Base-by-base conservation (phyloP, 2,888 invertebrate genomes). In the Ischnura elegans region DNA sequence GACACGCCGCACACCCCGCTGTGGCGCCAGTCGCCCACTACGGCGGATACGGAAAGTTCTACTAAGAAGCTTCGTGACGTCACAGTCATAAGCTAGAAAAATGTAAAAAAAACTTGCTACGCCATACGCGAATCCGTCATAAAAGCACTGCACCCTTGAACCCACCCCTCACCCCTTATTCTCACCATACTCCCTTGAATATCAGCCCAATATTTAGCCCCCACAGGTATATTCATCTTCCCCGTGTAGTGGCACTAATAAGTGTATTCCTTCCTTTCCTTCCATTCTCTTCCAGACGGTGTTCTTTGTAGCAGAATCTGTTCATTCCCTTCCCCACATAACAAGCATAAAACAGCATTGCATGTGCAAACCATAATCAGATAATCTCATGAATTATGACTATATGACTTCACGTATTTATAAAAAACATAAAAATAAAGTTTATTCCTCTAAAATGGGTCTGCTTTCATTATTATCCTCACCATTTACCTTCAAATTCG, bases 1-100 rank as follows among this genome's bases (percentile, higher is more conserved):
- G 93, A 87, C 93, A 93, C 87, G 93, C 93, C 87, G 93, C 46
- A 0, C 93, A 93, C 87, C 87, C 93, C 87, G 93, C 93, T 13
- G 90, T 90, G 25, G 90, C 43, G 10, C 90, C 90, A 16, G 87
- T 87, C 42, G 87, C 87, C 55, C 90, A 90, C 66, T 61, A 90
- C 45, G 90, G 90, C 42, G 90, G 90, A 43, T 90, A 90, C 43
- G 90, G 55, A 42, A 90, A 90, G 61, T 66, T 43, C 90, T 90
- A 90, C 61, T 90, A 66, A 21, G 19, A 19, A 42, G 19, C 61
- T 2, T 21, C 21, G n/a, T 10, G 43, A 90, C 36, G 36, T n/a
- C 61, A 61, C 16, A 10, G 19, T 45, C 6, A 76, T 16, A 36
- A 10, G 61, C 61, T 36, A 10, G 61, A 61, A 51, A 25, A 16